Evolutionary conservation across 2,113 vertebrate genomes (phyloP).

Genomic region (Poecile atricapillus): DNA sequence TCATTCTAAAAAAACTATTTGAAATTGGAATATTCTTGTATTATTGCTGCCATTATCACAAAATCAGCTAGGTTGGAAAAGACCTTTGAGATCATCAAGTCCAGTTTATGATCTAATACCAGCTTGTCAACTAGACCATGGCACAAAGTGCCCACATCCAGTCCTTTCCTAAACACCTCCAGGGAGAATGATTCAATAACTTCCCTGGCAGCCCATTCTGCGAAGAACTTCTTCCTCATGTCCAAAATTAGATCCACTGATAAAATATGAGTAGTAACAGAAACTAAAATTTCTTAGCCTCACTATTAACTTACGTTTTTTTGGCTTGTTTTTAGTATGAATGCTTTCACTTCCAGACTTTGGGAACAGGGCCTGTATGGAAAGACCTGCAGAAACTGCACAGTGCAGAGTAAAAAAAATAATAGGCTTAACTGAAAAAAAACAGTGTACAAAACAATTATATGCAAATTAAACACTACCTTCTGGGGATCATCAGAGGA

Average conservation of each 20-base stretch:
- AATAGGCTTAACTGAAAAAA: neutral
- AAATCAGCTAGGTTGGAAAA: neutral
- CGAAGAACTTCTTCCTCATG: neutral
- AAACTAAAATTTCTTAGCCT: neutral
- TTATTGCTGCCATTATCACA: neutral
- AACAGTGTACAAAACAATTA: neutral
- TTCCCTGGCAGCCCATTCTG: neutral
- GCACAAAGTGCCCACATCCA: neutral
- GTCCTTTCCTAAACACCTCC: neutral
- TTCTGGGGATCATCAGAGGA: neutral
- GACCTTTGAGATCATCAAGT: neutral
- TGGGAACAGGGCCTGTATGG: neutral
- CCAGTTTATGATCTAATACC: neutral
- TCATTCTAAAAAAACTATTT: neutral
- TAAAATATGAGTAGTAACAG: neutral
- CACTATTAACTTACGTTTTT: rapidly evolving
- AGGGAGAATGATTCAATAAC: neutral
- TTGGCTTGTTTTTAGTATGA: neutral
- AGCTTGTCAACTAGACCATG: neutral
- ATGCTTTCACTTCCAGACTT: neutral
- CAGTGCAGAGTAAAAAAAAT: neutral
- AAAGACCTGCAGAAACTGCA: neutral
- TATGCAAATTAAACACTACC: neutral
- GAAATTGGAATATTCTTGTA: neutral
- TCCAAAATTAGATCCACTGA: neutral